phyloP scores from a whole-genome alignment of 1,140 invertebrate genomes.

The Maconellicoccus hirsutus region DNA sequence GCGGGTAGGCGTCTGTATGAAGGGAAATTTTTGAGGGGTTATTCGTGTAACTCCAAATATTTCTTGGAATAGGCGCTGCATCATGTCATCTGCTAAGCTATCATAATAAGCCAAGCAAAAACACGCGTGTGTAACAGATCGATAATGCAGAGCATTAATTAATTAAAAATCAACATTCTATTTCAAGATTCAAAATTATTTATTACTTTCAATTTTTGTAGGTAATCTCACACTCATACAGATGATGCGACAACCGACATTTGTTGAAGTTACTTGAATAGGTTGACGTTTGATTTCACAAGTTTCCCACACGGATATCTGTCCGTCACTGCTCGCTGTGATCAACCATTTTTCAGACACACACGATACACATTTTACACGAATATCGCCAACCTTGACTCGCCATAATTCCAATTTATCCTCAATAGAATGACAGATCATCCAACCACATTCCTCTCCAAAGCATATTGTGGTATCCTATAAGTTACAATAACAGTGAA shows the following conservation, averaged over 20 bases:
- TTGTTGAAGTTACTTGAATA: conserved; percentile 21
- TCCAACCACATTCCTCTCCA: conserved; percentile 26
- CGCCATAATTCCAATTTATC: conserved; percentile 23
- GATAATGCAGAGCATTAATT: too few species aligned
- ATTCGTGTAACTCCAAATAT: too few species aligned
- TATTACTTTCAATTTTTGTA: not conserved
- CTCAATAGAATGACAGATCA: conserved; percentile 22
- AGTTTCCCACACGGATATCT: conserved; percentile 23
- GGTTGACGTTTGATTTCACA: conserved; percentile 11
- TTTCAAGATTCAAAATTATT: too few species aligned
- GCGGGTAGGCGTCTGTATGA: too few species aligned
- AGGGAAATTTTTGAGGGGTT: too few species aligned
- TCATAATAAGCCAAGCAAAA: too few species aligned
- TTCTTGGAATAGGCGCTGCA: too few species aligned
- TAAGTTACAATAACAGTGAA: not conserved
- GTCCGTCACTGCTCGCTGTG: conserved; percentile 25
- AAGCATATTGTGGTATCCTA: conserved; percentile 27
- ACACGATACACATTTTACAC: conserved; percentile 26
- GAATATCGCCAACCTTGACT: conserved; percentile 23
- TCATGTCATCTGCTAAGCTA: too few species aligned
- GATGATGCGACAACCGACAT: conserved; percentile 27
- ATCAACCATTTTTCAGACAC: conserved; percentile 24
- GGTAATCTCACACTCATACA: conserved; percentile 23
- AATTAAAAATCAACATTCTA: too few species aligned
- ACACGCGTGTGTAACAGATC: too few species aligned